These are phyloP conservation scores for Hofmannophila pseudospretella DNA, from an alignment of 2,888 invertebrate species.

Conservation along the genomic window DNA sequence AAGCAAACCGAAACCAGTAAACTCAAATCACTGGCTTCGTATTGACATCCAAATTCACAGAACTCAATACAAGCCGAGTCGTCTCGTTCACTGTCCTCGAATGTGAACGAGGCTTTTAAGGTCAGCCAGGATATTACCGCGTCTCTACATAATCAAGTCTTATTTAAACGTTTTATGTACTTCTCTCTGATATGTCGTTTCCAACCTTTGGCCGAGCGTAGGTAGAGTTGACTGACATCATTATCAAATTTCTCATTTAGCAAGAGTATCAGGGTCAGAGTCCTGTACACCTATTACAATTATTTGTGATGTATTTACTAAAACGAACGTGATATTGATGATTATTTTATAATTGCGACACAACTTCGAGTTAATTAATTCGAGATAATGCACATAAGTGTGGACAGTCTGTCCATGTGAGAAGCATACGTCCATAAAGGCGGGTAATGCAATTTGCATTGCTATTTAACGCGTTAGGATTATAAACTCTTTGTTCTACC, in stretches of 20 bases:
- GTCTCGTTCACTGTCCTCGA: too few species aligned
- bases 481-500: conserved; percentile 63
- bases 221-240: not conserved
- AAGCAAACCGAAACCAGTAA: too few species aligned
- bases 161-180: too few species aligned
- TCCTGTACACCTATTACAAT: not conserved
- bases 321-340: conserved; percentile 6
- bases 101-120: conserved; percentile 1
- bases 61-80: too few species aligned
- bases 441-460: conserved; percentile 43
- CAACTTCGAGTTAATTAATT: conserved; percentile 46
- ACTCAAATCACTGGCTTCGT: too few species aligned
- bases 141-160: too few species aligned
- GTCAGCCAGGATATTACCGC: conserved; percentile 6
- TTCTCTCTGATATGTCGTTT: too few species aligned
- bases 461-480: conserved; percentile 50
- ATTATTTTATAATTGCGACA: conserved; percentile 39
- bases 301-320: conserved; percentile 3
- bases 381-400: conserved; percentile 54
- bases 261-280: not conserved
- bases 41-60: too few species aligned
- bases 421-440: conserved; percentile 35
- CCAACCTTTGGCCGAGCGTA: too few species aligned
- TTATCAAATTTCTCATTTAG: not conserved
- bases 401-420: conserved; percentile 41